Conservation (phyloP, 2,113 vertebrate species). For the Corythoichthys haematopterus region DNA sequence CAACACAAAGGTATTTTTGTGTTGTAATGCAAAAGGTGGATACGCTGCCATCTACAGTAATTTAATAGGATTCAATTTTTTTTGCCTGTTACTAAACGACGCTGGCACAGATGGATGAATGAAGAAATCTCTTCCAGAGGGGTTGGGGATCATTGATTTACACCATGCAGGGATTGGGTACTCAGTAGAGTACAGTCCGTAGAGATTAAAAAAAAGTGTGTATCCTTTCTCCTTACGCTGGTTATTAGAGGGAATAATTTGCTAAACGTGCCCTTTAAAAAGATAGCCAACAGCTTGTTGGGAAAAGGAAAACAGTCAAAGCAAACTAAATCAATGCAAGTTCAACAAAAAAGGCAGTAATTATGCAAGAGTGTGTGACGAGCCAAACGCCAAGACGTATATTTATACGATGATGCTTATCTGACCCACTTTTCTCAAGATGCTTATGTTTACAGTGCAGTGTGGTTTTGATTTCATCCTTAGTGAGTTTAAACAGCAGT, state of each 20-base stretch:
- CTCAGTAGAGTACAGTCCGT: too few species aligned
- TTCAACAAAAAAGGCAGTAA: constrained; percentile 2
- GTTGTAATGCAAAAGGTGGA: not conserved
- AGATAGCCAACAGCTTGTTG: constrained; percentile 1
- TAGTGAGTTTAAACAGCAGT: constrained; percentile 57
- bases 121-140: too few species aligned
- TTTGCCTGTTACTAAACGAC: too few species aligned
- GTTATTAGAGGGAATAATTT: not conserved
- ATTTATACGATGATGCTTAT: constrained; percentile 12
- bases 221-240: not conserved
- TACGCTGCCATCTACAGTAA: not conserved
- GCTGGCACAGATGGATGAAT: too few species aligned
- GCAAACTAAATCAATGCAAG: constrained; percentile 1
- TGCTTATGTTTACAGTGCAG: constrained; percentile 16
- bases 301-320: constrained; percentile 9
- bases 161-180: too few species aligned
- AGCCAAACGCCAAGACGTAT: not conserved
- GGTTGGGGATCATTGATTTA: too few species aligned
- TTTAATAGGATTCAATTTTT: too few species aligned
- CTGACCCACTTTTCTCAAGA: constrained; percentile 30
- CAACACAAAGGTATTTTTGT: too few species aligned
- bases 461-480: constrained; percentile 59
- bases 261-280: not conserved
- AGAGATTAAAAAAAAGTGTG: not conserved
- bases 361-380: not conserved